Conservation (phyloP, 2,888 invertebrate genomes). For the Philereme vetulata region DNA sequence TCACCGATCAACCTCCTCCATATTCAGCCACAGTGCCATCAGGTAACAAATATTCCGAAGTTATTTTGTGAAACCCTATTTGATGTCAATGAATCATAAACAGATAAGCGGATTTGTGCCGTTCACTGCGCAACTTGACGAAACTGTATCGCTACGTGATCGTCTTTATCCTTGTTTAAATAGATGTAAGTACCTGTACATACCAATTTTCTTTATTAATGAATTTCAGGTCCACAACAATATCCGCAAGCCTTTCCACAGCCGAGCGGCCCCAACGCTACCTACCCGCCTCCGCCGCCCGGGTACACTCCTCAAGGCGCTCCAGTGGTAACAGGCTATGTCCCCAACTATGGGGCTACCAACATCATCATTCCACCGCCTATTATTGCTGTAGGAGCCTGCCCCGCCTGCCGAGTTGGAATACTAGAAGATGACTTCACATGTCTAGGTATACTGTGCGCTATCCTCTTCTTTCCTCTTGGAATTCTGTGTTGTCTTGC, state of each 20-base stretch:
- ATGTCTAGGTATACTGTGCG: constrained; percentile 92
- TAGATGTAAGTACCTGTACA: background rate
- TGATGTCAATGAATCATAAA: constrained; percentile 56
- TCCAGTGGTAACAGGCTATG: constrained; percentile 72
- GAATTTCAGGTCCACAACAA: constrained; percentile 49
- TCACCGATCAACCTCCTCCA: constrained; percentile 79
- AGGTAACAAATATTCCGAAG: constrained; percentile 51
- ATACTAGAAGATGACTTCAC: constrained; percentile 94
- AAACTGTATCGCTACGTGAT: constrained; percentile 22
- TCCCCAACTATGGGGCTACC: constrained; percentile 85
- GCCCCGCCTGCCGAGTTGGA: constrained; percentile 95
- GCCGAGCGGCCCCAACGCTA: constrained; percentile 47
- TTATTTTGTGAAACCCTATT: constrained; percentile 45
- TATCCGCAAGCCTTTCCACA: constrained; percentile 44
- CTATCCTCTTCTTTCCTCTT: constrained; percentile 93
- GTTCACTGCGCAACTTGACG: constrained; percentile 46
- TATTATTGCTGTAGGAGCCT: constrained; percentile 93
- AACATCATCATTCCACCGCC: constrained; percentile 88
- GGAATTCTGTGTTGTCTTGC: constrained; percentile 94
- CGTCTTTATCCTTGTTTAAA: background rate
- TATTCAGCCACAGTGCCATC: constrained; percentile 73
- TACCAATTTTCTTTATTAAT: background rate
- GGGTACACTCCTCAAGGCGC: constrained; percentile 80
- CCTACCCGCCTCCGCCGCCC: constrained; percentile 80
- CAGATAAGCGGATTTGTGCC: constrained; percentile 53